Percentiles rank a stretch among this genome's conserved stretches.
These are phyloP conservation scores for Dromiciops gliroides DNA, from an alignment of 2,113 vertebrate species.

Conservation along the genomic window DNA sequence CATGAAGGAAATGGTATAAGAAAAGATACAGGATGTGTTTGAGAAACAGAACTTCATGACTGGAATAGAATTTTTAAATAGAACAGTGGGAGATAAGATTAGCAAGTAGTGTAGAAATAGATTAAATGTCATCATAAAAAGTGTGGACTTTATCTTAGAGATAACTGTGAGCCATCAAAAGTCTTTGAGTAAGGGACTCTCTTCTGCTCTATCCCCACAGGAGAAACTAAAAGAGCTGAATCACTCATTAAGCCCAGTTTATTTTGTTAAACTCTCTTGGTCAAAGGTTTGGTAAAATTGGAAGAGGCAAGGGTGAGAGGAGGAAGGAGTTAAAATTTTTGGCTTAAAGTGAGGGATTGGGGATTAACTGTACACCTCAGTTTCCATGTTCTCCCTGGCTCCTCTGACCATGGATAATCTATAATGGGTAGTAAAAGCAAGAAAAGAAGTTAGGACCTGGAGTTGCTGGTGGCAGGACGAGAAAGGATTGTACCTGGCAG, in stretches of 20 bases:
- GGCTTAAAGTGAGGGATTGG: neutral
- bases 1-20: neutral
- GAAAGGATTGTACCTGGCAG: constrained; percentile 44
- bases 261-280: neutral
- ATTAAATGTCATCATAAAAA: neutral
- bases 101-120: neutral
- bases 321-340: neutral
- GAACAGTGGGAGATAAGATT: neutral
- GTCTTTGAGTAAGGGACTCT: neutral
- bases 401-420: neutral
- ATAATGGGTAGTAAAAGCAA: constrained; percentile 8
- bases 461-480: constrained; percentile 27
- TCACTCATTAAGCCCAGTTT: neutral
- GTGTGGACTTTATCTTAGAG: neutral
- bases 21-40: neutral
- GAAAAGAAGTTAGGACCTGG: constrained; percentile 19
- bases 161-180: neutral
- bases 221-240: neutral
- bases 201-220: neutral
- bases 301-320: neutral
- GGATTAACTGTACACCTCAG: constrained; percentile 37
- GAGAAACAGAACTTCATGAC: neutral
- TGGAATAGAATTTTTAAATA: neutral
- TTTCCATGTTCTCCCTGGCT: neutral
- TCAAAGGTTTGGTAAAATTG: neutral